A percentile compares a stretch with the other conserved stretches of the same genome.
Evolutionary conservation across 2,888 invertebrate species (phyloP).

Genomic region (Leucophora obtusa): DNA sequence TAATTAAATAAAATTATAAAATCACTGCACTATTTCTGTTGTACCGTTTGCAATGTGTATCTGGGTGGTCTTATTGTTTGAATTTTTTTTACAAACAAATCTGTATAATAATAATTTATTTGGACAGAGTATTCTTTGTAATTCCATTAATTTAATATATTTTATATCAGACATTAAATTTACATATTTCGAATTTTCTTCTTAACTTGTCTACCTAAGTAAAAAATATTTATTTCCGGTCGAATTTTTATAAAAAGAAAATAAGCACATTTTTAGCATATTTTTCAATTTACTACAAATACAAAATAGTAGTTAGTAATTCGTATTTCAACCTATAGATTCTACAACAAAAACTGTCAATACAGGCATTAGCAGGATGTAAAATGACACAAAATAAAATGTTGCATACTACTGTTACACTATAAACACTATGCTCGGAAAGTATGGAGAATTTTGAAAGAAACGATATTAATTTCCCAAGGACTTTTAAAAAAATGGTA

Average conservation of each 20-base stretch:
- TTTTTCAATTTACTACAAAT: constrained; percentile 18
- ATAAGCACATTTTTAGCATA: constrained; percentile 21
- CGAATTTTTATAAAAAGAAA: neutral
- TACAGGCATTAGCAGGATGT: constrained; percentile 55
- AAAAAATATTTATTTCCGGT: constrained; percentile 27
- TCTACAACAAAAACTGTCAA: constrained; percentile 32
- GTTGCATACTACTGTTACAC: constrained; percentile 12
- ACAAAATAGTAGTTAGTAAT: constrained; percentile 34
- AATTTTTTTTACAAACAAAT: too few species aligned
- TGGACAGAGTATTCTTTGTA: neutral
- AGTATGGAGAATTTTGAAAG: neutral
- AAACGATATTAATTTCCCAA: neutral
- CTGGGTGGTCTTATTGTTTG: too few species aligned
- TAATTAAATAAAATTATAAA: too few species aligned
- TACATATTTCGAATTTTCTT: neutral
- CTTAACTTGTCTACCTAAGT: constrained; percentile 2
- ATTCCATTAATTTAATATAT: constrained; percentile 1
- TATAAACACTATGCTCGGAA: neutral
- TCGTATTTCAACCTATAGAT: constrained; percentile 4
- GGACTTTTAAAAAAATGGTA: too few species aligned
- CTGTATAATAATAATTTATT: too few species aligned
- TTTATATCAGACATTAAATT: neutral
- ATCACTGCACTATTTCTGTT: too few species aligned
- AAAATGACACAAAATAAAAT: constrained; percentile 45
- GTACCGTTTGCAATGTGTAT: too few species aligned